Evolutionary conservation across 1,140 invertebrate species (phyloP).

Genomic region (Drosophila punjabiensis): DNA sequence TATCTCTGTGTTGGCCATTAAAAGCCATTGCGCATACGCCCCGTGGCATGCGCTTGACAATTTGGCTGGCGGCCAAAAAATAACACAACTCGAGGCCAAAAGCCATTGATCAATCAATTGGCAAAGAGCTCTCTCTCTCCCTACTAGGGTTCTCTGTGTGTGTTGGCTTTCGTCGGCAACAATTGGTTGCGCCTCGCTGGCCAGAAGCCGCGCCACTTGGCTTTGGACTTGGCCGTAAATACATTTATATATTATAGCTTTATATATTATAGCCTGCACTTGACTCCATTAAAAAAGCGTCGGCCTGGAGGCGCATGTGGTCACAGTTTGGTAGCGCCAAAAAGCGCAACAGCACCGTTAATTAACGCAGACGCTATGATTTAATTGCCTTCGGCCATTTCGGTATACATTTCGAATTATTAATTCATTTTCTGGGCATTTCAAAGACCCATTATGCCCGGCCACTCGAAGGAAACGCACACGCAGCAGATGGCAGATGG

Average conservation of each 20-base stretch:
- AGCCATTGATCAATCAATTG: slow-evolving; percentile 77
- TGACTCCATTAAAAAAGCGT: slow-evolving; percentile 67
- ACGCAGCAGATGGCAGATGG: slow-evolving; percentile 2
- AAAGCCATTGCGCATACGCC: slow-evolving; percentile 77
- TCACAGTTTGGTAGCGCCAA: slow-evolving; percentile 73
- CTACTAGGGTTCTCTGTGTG: slow-evolving; percentile 3
- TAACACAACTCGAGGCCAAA: slow-evolving; percentile 48
- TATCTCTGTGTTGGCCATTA: slow-evolving; percentile 51
- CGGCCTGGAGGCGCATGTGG: slow-evolving; percentile 55
- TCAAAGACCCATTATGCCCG: slow-evolving; percentile 58
- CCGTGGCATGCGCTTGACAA: slow-evolving; percentile 40
- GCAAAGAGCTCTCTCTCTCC: slow-evolving; percentile 1
- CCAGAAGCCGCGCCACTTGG: slow-evolving; percentile 50
- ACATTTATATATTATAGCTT: not conserved
- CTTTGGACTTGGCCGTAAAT: slow-evolving; percentile 17
- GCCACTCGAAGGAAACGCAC: slow-evolving; percentile 41
- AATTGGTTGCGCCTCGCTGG: slow-evolving; percentile 70
- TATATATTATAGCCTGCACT: slow-evolving; percentile 73
- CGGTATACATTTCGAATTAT: slow-evolving; percentile 35
- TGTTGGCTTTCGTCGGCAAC: slow-evolving; percentile 43
- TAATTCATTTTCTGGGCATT: slow-evolving; percentile 49
- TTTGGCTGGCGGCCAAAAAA: slow-evolving; percentile 74
- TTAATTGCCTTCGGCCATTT: slow-evolving; percentile 57
- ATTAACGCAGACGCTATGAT: slow-evolving; percentile 63
- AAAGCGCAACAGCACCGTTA: slow-evolving; percentile 61